A percentile compares a stretch with the other conserved stretches of the same genome.
Conservation (phyloP, 37 sponge, comb jelly and placozoan species). For the Crambe crambe region DNA sequence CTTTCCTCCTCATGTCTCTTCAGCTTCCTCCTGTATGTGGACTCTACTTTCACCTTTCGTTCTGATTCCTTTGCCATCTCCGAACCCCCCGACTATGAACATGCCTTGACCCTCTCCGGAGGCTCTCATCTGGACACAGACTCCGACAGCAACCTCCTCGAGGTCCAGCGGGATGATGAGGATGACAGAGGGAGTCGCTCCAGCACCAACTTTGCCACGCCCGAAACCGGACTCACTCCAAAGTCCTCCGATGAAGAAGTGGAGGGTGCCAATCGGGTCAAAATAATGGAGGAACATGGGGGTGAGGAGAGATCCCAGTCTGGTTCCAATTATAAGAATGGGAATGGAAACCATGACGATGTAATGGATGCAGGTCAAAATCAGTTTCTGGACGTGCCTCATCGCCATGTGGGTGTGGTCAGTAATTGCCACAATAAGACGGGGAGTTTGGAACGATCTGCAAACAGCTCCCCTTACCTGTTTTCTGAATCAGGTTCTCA, state of each 20-base stretch:
- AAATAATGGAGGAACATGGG: background rate
- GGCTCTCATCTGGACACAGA: background rate
- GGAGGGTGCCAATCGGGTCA: background rate
- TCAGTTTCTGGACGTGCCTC: background rate
- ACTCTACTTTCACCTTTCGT: background rate
- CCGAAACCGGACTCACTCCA: background rate
- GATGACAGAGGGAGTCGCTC: background rate
- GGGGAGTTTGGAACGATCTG: background rate
- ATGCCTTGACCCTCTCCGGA: background rate
- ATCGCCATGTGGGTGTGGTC: no score
- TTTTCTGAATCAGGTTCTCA: background rate
- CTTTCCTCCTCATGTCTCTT: background rate
- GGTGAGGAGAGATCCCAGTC: background rate
- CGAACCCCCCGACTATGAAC: background rate
- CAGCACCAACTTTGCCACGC: background rate
- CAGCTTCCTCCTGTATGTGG: background rate
- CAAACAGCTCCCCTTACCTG: background rate
- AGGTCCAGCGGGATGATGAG: background rate
- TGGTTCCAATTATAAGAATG: background rate
- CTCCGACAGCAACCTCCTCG: background rate
- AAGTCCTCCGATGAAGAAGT: slow-evolving; percentile 3
- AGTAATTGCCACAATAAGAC: background rate
- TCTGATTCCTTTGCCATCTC: background rate
- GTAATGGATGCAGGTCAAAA: background rate
- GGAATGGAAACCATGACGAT: background rate